Base-by-base conservation (phyloP, 2,797 vertebrate genomes). In the Acanthurus leucopareius region DNA sequence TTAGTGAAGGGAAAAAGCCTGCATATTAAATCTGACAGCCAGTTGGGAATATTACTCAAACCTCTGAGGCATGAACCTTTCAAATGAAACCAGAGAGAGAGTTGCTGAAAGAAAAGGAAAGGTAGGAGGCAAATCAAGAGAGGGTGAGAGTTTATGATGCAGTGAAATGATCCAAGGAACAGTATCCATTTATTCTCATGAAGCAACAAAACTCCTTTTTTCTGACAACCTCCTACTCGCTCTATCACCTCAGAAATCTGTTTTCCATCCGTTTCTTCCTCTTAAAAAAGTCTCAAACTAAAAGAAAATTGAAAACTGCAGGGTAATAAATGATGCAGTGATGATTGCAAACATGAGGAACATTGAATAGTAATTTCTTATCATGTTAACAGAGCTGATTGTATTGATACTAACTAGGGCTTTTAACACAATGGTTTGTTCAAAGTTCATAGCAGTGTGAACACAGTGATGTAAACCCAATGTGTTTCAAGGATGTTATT, bases 31-130 rank as follows among this genome's bases (percentile, higher is more conserved):
- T 78, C 44, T 83, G 81, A 81, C 80, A 88, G 80, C 72, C 63
- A 32, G 59, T 49, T 54, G 85, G 88, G 82, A 86, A 74, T 86
- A 88, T 90, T 86, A 80, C 75, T 86, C 74, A 88, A 86, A 83
- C 73, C 84, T 88, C 59, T 82, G 69, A 89, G 82, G 82, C 82
- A 60, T 83, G 77, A 67, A 79, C 49, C 82, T 82, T 76, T 82
- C 82, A 87, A 75, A 83, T 86, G 67, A 72, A 81, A 76, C 67
- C 74, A 54, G 48, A 66, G 66, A 62, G 51, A 60, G 78, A 56
- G 75, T 20, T 32, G 32, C 48, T 49, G 54, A 57, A 35, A 77
- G 69, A 76, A 59, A 71, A 22, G 53, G 44, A 59, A 62, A 75
- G 62, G 62, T 57, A 75, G 68, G 75, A 66, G 70, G 48, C 44